These are phyloP conservation scores for Ellobium chinense DNA, from an alignment of 2,888 invertebrate genomes.

Conservation along the genomic window DNA sequence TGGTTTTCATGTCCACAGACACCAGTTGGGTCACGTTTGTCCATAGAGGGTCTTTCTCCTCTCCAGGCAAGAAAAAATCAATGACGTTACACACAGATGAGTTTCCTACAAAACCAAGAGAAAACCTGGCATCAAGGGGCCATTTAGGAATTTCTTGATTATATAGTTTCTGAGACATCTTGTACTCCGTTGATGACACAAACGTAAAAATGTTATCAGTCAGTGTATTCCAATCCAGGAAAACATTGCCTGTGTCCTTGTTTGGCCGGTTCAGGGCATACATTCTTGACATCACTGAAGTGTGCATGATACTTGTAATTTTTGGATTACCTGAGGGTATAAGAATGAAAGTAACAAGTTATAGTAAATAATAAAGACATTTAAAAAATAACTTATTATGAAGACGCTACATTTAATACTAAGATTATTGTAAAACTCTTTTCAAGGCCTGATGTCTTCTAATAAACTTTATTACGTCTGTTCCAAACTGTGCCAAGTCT, in stretches of 20 bases:
- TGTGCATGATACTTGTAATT: constrained; percentile 33
- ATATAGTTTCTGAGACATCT: constrained; percentile 29
- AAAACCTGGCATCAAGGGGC: constrained; percentile 24
- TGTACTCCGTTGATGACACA: constrained; percentile 32
- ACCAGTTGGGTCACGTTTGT: constrained; percentile 60
- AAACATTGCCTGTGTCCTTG: background rate
- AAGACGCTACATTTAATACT: background rate
- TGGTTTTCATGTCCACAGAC: constrained; percentile 62
- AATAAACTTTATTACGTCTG: too few relatives aligned
- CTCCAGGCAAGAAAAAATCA: background rate
- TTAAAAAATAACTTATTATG: background rate
- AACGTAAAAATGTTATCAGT: constrained; percentile 34
- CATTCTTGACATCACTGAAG: constrained; percentile 23
- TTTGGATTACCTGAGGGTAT: constrained; percentile 24
- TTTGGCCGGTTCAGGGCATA: constrained; percentile 20
- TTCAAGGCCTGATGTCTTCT: too few relatives aligned
- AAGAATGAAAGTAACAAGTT: background rate
- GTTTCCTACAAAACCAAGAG: constrained; percentile 31
- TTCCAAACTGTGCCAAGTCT: too few relatives aligned
- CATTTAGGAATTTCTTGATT: constrained; percentile 28
- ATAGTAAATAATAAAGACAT: background rate
- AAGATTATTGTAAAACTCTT: background rate
- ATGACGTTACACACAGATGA: constrained; percentile 24
- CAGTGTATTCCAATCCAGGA: constrained; percentile 26
- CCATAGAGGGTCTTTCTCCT: constrained; percentile 4